These are phyloP conservation scores for Nothobranchius furzeri DNA, from an alignment of 2,113 vertebrate species.

Conservation along the genomic window DNA sequence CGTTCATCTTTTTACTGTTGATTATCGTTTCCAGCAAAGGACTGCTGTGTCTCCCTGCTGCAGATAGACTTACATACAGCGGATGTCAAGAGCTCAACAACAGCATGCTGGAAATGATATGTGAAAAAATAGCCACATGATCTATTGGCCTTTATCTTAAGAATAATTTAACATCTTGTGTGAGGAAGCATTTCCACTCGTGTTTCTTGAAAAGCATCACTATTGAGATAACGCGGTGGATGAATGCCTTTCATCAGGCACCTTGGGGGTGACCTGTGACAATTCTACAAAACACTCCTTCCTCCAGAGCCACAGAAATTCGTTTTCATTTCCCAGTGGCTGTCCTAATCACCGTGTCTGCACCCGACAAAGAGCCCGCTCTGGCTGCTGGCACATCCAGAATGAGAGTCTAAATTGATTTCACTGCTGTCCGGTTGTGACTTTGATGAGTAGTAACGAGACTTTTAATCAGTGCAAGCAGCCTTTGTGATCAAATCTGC, in stretches of 20 bases:
- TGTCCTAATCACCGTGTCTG: conserved; percentile 80
- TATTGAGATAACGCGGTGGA: conserved; percentile 78
- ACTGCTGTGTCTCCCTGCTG: background rate
- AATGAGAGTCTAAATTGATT: conserved; percentile 39
- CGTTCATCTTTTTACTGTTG: background rate
- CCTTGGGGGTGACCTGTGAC: conserved; percentile 77
- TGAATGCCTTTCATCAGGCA: conserved; percentile 77
- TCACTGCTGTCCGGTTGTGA: conserved; percentile 21
- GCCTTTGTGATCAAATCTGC: conserved; percentile 35
- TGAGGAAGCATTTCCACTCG: conserved; percentile 80
- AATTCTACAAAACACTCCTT: conserved; percentile 74
- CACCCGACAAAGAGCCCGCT: conserved; percentile 79
- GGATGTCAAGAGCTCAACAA: conserved; percentile 57
- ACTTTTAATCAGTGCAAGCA: conserved; percentile 14
- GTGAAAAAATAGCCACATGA: conserved; percentile 49
- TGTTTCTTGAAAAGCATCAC: conserved; percentile 78
- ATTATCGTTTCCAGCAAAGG: background rate
- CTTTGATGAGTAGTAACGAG: conserved; percentile 13
- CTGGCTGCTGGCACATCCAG: conserved; percentile 66
- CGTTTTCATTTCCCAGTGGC: conserved; percentile 81
- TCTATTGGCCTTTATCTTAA: conserved; percentile 70
- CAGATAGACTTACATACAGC: conserved; percentile 61
- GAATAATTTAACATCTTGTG: conserved; percentile 78
- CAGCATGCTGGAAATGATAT: conserved; percentile 31
- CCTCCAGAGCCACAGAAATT: conserved; percentile 77